Base-by-base conservation (phyloP, 2,797 vertebrate genomes). In the Gymnothorax javanicus region DNA sequence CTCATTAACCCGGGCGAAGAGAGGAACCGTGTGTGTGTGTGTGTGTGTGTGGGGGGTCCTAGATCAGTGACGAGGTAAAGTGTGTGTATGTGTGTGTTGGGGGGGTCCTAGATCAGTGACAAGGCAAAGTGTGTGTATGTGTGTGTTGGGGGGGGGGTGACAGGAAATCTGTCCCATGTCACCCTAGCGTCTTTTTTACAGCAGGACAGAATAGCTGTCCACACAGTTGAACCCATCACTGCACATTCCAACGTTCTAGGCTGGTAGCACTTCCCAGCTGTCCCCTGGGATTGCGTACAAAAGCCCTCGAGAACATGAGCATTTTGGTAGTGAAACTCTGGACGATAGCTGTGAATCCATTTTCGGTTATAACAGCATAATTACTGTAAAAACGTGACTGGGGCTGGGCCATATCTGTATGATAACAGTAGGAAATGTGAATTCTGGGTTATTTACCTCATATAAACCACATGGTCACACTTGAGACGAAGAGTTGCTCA, bases 1-100 rank as follows among this genome's bases (percentile, higher is more conserved):
- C 73, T 77, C 73, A 77, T 77, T 77, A 77, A 77, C 73, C 73
- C 13, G 7, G 25, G 69, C 11, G 7, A 69, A n/a, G 67, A 69
- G 67, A 69, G 20, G 67, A 69, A 8, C 27, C 7, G 71, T 7
- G 67, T 4, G 20, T 23, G 67, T 6, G 7, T 23, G 2, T 7
- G 23, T 23, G 67, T 1, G 67, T n/a, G 23, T 1, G 67, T 23
- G 67, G 7, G 6, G 7, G 67, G 67, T n/a, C n/a, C n/a, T n/a
- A n/a, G n/a, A n/a, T n/a, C n/a, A n/a, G n/a, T n/a, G n/a, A n/a
- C n/a, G n/a, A n/a, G n/a, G n/a, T n/a, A n/a, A n/a, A n/a, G n/a
- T n/a, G n/a, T n/a, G n/a, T n/a, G n/a, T n/a, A n/a, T n/a, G n/a
- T n/a, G n/a, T n/a, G n/a, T n/a, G n/a, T n/a, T n/a, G 67, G 23